Conservation (phyloP, 35 echinoderm and acorn worm genomes). For the Strongylocentrotus purpuratus region DNA sequence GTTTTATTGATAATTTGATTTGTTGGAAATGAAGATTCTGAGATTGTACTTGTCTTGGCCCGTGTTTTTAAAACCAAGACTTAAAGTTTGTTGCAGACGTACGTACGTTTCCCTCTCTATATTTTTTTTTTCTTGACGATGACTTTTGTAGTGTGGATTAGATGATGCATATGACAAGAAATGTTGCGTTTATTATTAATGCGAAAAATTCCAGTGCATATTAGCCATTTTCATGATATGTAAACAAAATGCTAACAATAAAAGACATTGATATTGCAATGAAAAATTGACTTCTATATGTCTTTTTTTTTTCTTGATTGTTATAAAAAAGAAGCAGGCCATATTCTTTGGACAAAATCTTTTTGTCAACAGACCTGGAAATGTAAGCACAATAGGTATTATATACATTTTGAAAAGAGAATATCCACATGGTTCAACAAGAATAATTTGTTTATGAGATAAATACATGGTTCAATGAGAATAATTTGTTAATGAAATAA, state of each 20-base stretch:
- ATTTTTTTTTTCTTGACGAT: conserved; percentile 9
- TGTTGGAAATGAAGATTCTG: background rate
- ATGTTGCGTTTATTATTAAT: conserved; percentile 47
- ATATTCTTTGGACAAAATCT: background rate
- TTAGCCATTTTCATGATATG: conserved; percentile 56
- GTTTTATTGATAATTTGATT: conserved; percentile 1
- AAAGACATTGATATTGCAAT: conserved; percentile 51
- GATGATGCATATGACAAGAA: conserved; percentile 19
- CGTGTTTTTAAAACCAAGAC: background rate
- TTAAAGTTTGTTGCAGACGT: background rate
- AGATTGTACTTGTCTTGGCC: background rate
- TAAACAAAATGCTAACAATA: conserved; percentile 34
- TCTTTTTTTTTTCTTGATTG: background rate
- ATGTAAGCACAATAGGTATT: background rate
- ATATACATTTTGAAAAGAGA: background rate
- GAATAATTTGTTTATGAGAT: background rate
- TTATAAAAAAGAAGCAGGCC: background rate
- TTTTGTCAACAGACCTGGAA: background rate
- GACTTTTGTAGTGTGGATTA: conserved; percentile 50
- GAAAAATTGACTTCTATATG: background rate
- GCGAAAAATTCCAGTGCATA: conserved; percentile 53
- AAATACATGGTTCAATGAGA: too few relatives aligned
- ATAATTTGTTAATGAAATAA: too few relatives aligned
- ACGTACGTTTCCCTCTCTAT: background rate
- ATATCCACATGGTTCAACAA: background rate